These are phyloP conservation scores for Drosophila asahinai DNA, from an alignment of 1,140 invertebrate species.

Conservation along the genomic window DNA sequence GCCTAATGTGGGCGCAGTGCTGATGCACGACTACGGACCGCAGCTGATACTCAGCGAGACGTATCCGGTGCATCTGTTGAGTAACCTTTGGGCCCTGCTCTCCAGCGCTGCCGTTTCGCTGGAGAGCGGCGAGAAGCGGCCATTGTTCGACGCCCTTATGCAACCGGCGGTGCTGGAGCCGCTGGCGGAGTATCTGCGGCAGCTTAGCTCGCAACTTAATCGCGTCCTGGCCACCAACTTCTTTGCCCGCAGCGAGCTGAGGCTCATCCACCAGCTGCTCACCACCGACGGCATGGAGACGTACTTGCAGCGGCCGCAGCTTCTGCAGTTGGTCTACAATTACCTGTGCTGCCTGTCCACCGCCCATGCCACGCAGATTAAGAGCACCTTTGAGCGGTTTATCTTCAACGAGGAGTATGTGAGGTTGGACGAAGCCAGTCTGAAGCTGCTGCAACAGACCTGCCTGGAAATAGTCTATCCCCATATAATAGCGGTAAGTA, in stretches of 20 bases:
- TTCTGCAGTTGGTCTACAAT: conserved; percentile 76
- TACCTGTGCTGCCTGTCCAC: conserved; percentile 70
- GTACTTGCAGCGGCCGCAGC: conserved; percentile 54
- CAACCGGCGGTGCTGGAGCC: conserved; percentile 63
- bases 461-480: conserved; percentile 74
- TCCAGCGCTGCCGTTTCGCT: conserved; percentile 36
- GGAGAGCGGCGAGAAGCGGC: conserved; percentile 30
- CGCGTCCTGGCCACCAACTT: conserved; percentile 72
- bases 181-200: conserved; percentile 57
- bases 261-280: conserved; percentile 70
- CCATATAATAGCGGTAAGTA: conserved; percentile 74
- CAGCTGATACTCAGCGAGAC: conserved; percentile 74
- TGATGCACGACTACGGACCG: conserved; percentile 69
- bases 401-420: conserved; percentile 73
- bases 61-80: conserved; percentile 75
- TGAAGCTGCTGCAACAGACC: conserved; percentile 61
- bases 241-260: conserved; percentile 75
- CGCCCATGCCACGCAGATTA: conserved; percentile 66
- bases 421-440: conserved; percentile 45
- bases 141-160: conserved; percentile 52
- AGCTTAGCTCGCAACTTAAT: conserved; percentile 57
- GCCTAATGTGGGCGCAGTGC: conserved; percentile 77
- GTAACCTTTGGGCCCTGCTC: conserved; percentile 64
- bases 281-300: conserved; percentile 62
- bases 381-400: conserved; percentile 70